Evolutionary conservation across 2,113 vertebrate genomes (phyloP).

Genomic region (Meleagris gallopavo): DNA sequence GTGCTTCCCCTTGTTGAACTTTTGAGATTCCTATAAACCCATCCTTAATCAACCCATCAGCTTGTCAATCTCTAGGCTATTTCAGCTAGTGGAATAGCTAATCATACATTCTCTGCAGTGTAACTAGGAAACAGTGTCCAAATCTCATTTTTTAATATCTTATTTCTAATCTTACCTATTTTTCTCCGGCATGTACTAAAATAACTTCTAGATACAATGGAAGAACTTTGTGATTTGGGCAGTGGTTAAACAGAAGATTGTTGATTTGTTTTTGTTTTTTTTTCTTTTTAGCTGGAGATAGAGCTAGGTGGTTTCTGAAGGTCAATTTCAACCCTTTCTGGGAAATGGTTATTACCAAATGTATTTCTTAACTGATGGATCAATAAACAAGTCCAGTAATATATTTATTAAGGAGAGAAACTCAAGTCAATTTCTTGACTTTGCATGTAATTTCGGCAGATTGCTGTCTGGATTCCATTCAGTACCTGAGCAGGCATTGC

Average conservation of each 20-base stretch:
- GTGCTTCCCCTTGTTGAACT: background rate
- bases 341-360: background rate
- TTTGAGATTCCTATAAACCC: background rate
- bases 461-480: conserved; percentile 32
- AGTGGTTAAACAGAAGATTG: background rate
- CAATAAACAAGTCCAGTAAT: conserved; percentile 19
- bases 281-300: background rate
- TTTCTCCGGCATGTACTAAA: background rate
- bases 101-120: background rate
- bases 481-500: conserved; percentile 15
- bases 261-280: background rate
- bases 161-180: background rate
- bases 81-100: background rate
- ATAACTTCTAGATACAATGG: background rate
- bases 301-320: no score
- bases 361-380: conserved; percentile 3
- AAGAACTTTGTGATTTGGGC: background rate
- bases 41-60: background rate
- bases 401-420: conserved; percentile 5
- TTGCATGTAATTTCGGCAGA: conserved; percentile 24
- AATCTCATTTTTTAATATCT: background rate
- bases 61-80: rapidly evolving
- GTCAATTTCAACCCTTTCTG: background rate
- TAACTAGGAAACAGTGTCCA: background rate
- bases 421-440: conserved; percentile 34